phyloP scores from a whole-genome alignment of 2,797 vertebrate genomes.

The Echiichthys vipera region DNA sequence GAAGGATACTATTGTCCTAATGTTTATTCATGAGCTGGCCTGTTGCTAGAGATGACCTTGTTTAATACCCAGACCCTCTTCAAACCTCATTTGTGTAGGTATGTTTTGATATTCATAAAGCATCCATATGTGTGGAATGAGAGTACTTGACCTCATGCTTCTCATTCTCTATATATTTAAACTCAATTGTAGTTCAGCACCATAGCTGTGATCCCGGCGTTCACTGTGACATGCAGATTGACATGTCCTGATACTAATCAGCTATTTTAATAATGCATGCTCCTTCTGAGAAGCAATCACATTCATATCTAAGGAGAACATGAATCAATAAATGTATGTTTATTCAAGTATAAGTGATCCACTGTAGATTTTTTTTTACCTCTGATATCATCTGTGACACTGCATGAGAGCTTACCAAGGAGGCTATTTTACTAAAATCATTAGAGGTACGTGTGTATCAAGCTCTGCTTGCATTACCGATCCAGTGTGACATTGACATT shows the following conservation, averaged over 20 bases:
- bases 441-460: conserved; percentile 44
- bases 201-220: conserved; percentile 36
- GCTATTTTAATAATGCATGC: conserved; percentile 15
- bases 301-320: conserved; percentile 34
- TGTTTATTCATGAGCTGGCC: conserved; percentile 70
- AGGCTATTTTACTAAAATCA: conserved; percentile 61
- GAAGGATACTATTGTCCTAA: conserved; percentile 63
- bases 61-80: conserved; percentile 64
- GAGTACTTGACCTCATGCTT: conserved; percentile 62
- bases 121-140: conserved; percentile 27
- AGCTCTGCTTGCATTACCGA: conserved; percentile 32
- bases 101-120: conserved; percentile 58
- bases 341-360: conserved; percentile 47
- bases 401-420: conserved; percentile 41
- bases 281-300: conserved; percentile 25
- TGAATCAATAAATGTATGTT: conserved; percentile 55
- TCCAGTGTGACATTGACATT: conserved; percentile 60
- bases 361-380: conserved; percentile 33
- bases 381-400: conserved; percentile 57
- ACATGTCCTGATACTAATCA: conserved; percentile 61
- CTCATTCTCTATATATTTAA: conserved; percentile 52
- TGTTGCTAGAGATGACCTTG: conserved; percentile 61
- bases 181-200: conserved; percentile 40
- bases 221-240: conserved; percentile 35
- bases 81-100: conserved; percentile 51